These are phyloP conservation scores for Stenodema calcarata DNA, from an alignment of 2,888 invertebrate genomes.

Conservation along the genomic window DNA sequence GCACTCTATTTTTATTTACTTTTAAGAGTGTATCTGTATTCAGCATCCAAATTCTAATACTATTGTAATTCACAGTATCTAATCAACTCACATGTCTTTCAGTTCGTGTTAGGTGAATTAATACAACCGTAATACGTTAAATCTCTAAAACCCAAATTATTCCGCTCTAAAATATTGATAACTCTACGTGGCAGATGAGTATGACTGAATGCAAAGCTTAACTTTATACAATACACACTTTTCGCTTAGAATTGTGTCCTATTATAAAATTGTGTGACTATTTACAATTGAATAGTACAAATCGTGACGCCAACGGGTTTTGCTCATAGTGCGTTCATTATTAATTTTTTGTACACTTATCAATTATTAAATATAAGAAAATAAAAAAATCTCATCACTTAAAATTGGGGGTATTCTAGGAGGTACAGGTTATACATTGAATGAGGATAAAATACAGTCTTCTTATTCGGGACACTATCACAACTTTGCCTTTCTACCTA, in stretches of 20 bases:
- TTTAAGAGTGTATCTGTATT: no score
- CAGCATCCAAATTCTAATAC: no score
- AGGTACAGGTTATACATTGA: not conserved
- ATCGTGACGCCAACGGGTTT: not conserved
- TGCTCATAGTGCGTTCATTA: not conserved
- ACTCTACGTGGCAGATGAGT: not conserved
- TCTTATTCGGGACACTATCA: slow-evolving; percentile 28
- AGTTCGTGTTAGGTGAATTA: not conserved
- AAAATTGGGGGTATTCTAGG: not conserved
- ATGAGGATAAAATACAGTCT: slow-evolving; percentile 37
- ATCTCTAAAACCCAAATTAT: not conserved
- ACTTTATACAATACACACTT: not conserved
- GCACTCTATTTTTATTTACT: no score
- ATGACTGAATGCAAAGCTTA: not conserved
- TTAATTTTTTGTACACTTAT: not conserved
- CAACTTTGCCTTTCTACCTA: not conserved
- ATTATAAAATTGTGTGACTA: not conserved
- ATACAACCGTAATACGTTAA: not conserved
- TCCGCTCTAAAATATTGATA: not conserved
- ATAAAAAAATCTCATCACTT: not conserved
- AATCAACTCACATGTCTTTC: not conserved
- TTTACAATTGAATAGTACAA: not conserved
- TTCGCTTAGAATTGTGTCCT: not conserved
- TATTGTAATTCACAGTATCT: not conserved
- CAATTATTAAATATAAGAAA: slow-evolving; percentile 6